Percentiles rank a stretch among this genome's conserved stretches.
These are phyloP conservation scores for Myotis brandtii DNA, from an alignment of 2,113 vertebrate species.

Conservation along the genomic window DNA sequence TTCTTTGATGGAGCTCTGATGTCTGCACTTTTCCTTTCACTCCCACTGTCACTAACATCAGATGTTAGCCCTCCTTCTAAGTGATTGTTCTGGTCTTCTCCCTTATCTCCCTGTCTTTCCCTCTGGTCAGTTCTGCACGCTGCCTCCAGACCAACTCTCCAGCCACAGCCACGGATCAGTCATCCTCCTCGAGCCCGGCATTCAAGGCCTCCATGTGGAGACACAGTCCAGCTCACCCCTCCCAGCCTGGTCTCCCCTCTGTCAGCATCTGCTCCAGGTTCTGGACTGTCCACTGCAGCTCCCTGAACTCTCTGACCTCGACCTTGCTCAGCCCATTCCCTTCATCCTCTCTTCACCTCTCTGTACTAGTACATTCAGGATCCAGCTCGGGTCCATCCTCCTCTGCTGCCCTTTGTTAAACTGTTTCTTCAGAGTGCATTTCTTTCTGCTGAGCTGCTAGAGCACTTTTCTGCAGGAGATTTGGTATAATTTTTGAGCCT, in stretches of 20 bases:
- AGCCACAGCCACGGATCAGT: accelerated
- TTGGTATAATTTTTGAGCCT: neutral
- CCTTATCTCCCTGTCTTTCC: neutral
- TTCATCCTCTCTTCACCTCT: neutral
- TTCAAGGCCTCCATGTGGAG: neutral
- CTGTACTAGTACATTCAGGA: neutral
- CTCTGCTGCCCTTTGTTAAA: neutral
- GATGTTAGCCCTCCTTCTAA: neutral
- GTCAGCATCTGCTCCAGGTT: neutral
- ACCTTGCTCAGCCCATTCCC: neutral
- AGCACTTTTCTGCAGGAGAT: neutral
- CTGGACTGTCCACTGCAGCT: no score
- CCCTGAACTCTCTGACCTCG: no score
- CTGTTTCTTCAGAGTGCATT: neutral
- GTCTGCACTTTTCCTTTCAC: neutral
- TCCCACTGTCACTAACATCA: neutral
- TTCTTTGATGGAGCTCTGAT: neutral
- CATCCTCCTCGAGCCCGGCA: neutral
- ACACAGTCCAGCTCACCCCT: neutral
- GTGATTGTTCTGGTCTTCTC: neutral
- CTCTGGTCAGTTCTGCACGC: neutral
- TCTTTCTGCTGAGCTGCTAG: neutral
- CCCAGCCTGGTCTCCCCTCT: neutral
- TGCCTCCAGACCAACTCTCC: neutral
- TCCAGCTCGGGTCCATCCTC: neutral